Percentiles rank a stretch among this genome's conserved stretches.
phyloP scores from a whole-genome alignment of 2,797 vertebrate species.

The Sebastes paucispinis region DNA sequence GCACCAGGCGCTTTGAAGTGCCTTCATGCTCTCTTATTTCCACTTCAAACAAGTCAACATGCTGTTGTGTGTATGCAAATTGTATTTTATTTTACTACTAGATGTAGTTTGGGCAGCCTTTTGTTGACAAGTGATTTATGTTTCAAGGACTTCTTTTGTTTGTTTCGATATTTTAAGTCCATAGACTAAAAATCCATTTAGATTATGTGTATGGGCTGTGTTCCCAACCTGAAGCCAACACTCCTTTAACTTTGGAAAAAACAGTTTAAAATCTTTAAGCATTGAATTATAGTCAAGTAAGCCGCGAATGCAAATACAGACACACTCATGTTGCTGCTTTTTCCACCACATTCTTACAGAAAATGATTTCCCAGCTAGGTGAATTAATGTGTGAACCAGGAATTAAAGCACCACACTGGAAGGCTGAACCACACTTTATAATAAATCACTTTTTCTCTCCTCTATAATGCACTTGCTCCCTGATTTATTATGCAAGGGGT shows the following conservation, averaged over 20 bases:
- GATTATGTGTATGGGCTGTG: neutral
- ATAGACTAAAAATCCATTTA: neutral
- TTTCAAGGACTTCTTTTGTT: neutral
- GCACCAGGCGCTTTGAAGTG: neutral
- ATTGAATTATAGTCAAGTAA: neutral
- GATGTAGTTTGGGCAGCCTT: neutral
- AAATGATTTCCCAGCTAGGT: neutral
- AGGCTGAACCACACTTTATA: neutral
- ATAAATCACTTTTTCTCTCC: neutral
- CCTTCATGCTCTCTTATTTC: neutral
- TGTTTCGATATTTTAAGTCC: neutral
- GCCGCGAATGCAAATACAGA: neutral
- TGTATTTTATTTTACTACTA: neutral
- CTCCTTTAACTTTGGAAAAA: neutral
- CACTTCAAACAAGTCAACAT: neutral
- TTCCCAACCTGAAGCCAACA: neutral
- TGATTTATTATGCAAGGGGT: constrained; percentile 4
- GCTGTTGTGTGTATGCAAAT: neutral
- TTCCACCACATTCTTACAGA: neutral
- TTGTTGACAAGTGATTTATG: neutral
- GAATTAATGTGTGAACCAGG: neutral
- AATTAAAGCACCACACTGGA: neutral
- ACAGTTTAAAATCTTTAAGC: neutral
- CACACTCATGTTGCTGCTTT: neutral
- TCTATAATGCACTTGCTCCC: neutral